phyloP scores from a whole-genome alignment of 35 echinoderm and acorn worm species.

The Ophiothrix spiculata region DNA sequence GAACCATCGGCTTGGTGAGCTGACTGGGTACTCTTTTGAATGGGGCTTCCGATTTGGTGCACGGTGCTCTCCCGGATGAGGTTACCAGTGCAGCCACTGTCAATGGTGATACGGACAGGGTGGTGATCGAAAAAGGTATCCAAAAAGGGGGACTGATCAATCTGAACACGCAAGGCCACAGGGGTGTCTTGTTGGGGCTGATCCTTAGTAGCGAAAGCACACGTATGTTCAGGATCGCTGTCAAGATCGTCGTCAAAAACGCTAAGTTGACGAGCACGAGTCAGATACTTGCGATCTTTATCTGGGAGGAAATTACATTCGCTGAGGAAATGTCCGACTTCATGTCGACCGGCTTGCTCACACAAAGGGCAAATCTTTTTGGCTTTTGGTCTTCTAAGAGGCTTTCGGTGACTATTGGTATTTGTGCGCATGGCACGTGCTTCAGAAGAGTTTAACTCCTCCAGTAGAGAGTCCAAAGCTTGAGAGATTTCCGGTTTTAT shows the following conservation, averaged over 20 bases:
- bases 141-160: conserved; percentile 32
- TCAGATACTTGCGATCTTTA: background rate
- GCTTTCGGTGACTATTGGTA: background rate
- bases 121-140: conserved; percentile 27
- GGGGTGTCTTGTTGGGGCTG: background rate
- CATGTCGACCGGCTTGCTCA: conserved; percentile 14
- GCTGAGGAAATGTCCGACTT: background rate
- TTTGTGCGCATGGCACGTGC: background rate
- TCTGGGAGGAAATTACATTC: background rate
- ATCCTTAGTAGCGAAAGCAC: background rate
- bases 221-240: background rate
- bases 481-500: conserved; percentile 60
- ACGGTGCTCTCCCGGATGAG: conserved; percentile 56
- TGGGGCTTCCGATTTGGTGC: conserved; percentile 17
- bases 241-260: conserved; percentile 29
- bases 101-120: conserved; percentile 34
- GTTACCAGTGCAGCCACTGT: conserved; percentile 64
- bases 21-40: conserved; percentile 39
- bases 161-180: background rate
- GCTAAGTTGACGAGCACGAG: background rate
- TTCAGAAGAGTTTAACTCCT: background rate
- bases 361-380: conserved; percentile 16
- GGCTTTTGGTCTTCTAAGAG: background rate
- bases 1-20: conserved; percentile 80
- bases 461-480: background rate